Conservation (phyloP, 1,140 invertebrate species). For the Caenorhabditis brenneri region DNA sequence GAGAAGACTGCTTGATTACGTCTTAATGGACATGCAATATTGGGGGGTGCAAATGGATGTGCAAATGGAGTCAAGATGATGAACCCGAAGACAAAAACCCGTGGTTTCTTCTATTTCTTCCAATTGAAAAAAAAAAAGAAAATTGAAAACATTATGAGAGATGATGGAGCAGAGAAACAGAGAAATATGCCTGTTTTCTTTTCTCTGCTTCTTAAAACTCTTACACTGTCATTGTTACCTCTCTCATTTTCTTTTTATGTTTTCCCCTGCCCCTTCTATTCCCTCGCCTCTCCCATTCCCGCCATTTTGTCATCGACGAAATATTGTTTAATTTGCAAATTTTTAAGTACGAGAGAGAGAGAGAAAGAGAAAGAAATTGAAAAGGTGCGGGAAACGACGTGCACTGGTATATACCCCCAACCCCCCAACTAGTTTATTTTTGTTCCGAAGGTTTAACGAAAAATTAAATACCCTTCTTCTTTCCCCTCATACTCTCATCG, state of each 20-base stretch:
- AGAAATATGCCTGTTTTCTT: neutral
- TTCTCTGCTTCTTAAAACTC: neutral
- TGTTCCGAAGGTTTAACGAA: neutral
- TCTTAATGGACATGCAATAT: constrained; percentile 25
- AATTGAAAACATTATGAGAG: neutral
- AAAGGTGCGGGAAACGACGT: neutral
- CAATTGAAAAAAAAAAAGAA: too few relatives aligned
- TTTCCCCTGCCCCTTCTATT: neutral
- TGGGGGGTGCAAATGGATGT: neutral
- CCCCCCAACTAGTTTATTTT: neutral
- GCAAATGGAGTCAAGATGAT: neutral
- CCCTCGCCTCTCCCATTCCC: neutral
- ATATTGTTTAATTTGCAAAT: constrained; percentile 33
- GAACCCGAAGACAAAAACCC: too few relatives aligned
- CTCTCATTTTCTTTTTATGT: neutral
- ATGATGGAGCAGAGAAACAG: neutral
- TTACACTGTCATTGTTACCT: too few relatives aligned
- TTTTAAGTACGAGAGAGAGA: neutral
- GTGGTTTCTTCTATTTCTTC: too few relatives aligned
- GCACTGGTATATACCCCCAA: neutral
- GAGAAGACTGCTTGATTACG: neutral
- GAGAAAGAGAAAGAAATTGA: neutral
- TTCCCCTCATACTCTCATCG: neutral
- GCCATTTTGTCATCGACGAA: neutral
- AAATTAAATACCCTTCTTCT: constrained; percentile 2